These are phyloP conservation scores for Glandiceps talaboti DNA, from an alignment of 53 echinoderm and acorn worm species.

Conservation along the genomic window DNA sequence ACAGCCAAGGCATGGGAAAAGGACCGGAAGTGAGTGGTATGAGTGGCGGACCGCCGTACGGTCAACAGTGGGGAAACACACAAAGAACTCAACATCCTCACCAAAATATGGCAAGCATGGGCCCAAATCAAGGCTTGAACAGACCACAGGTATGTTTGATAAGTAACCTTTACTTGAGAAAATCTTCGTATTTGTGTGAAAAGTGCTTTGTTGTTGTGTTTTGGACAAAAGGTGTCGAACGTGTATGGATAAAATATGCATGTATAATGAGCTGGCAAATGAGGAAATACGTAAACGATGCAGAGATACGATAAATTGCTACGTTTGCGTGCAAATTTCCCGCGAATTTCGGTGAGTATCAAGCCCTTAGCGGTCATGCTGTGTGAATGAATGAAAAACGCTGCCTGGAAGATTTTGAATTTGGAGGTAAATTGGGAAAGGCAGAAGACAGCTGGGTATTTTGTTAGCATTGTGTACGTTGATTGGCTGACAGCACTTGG, in stretches of 20 bases:
- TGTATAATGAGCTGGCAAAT: neutral
- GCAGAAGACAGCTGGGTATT: conserved; percentile 25
- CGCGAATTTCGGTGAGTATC: neutral
- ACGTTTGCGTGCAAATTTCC: neutral
- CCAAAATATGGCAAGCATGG: neutral
- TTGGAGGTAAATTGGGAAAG: conserved; percentile 24
- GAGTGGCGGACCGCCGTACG: neutral
- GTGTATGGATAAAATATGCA: neutral
- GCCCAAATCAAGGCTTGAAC: neutral
- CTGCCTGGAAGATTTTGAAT: conserved; percentile 24
- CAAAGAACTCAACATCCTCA: neutral
- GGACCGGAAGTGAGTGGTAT: neutral
- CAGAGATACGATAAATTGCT: neutral
- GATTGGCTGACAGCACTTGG: conserved; percentile 30
- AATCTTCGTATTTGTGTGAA: neutral
- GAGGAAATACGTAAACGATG: neutral
- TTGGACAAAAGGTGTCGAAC: neutral
- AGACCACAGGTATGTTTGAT: neutral
- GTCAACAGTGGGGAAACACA: neutral
- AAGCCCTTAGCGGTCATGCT: neutral
- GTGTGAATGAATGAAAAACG: neutral
- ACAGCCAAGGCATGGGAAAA: conserved; percentile 37
- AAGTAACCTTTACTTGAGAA: no score
- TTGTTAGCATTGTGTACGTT: conserved; percentile 9
- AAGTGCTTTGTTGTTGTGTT: neutral